These are phyloP conservation scores for Cinara cedri DNA, from an alignment of 2,888 invertebrate species.

Conservation along the genomic window DNA sequence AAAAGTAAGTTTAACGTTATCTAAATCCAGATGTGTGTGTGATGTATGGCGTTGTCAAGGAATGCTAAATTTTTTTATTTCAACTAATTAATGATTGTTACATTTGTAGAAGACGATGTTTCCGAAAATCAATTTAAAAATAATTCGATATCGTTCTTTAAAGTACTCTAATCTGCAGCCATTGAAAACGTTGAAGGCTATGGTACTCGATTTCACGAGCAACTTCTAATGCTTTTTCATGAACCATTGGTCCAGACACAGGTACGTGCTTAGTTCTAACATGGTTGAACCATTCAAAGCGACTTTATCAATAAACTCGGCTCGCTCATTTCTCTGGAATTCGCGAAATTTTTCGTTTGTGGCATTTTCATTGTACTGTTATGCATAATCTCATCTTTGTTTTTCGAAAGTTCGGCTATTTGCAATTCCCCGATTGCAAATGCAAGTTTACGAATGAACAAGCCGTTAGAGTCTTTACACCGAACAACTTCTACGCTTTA, in stretches of 20 bases:
- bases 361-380: background rate
- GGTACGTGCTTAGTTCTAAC: background rate
- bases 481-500: background rate
- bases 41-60: background rate
- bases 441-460: background rate
- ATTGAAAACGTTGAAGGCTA: background rate
- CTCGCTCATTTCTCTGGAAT: background rate
- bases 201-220: background rate
- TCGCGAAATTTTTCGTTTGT: background rate
- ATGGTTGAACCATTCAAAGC: background rate
- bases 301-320: background rate
- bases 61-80: slow-evolving; percentile 1
- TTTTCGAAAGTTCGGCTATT: background rate
- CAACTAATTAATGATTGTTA: background rate
- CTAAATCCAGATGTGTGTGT: background rate
- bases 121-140: background rate
- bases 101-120: slow-evolving; percentile 59
- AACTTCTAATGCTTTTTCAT: background rate
- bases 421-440: background rate
- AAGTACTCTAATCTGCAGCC: background rate
- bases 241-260: background rate
- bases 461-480: background rate
- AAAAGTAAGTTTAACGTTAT: background rate
- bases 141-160: background rate
- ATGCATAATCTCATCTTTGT: background rate